phyloP scores from a whole-genome alignment of 2,113 vertebrate species.

The Rhineura floridana region DNA sequence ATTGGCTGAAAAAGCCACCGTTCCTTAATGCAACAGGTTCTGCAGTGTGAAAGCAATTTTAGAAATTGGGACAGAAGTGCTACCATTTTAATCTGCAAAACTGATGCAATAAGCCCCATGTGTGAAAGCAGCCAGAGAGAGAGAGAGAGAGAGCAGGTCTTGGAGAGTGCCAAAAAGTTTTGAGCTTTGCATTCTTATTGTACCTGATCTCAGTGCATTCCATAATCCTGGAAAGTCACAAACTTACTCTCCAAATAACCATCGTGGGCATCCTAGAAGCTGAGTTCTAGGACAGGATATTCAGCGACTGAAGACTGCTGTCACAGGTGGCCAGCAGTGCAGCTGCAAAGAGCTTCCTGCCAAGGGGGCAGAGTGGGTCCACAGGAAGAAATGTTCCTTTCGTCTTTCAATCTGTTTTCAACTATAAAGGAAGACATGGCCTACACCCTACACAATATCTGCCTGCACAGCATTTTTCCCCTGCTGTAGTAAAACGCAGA shows the following conservation, averaged over 20 bases:
- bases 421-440: conserved; percentile 66
- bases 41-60: too few species aligned
- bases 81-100: too few species aligned
- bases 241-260: conserved; percentile 67
- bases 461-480: conserved; percentile 69
- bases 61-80: too few species aligned
- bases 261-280: conserved; percentile 69
- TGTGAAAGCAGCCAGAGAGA: too few species aligned
- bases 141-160: background rate
- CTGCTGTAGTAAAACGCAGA: conserved; percentile 31
- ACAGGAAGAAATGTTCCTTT: conserved; percentile 82
- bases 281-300: conserved; percentile 85
- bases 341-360: conserved; percentile 84
- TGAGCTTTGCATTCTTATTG: conserved; percentile 46
- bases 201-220: conserved; percentile 68
- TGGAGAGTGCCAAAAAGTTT: conserved; percentile 37
- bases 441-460: conserved; percentile 47
- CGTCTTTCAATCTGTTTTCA: conserved; percentile 78
- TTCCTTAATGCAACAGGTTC: too few species aligned
- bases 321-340: conserved; percentile 80
- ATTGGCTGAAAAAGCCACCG: too few species aligned
- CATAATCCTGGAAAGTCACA: conserved; percentile 79
- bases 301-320: conserved; percentile 86
- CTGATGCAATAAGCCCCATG: too few species aligned
- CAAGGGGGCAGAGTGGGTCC: conserved; percentile 75